A percentile compares a stretch with the other conserved stretches of the same genome.
These are phyloP conservation scores for Papio anubis DNA, from an alignment of 2,113 vertebrate species.

Conservation along the genomic window DNA sequence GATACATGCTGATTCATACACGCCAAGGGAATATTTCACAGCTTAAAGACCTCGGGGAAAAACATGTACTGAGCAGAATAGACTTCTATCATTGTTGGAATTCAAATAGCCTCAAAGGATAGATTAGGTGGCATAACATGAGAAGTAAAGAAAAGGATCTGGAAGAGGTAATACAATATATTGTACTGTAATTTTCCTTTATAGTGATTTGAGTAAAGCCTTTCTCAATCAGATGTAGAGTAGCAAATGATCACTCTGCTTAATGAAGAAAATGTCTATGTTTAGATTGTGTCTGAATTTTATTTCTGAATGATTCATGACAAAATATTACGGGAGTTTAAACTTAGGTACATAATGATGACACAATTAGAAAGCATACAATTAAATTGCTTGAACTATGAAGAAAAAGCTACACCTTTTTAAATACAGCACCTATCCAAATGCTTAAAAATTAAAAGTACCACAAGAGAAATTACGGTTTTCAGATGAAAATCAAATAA, in stretches of 20 bases:
- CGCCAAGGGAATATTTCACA: not conserved
- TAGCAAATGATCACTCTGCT: not conserved
- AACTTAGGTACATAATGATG: not conserved
- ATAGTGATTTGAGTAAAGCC: not conserved
- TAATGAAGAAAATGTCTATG: not conserved
- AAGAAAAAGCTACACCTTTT: not conserved
- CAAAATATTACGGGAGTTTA: constrained; percentile 17
- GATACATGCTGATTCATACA: not conserved
- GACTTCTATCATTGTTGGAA: not conserved
- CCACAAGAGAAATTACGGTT: not conserved
- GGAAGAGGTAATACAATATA: not conserved
- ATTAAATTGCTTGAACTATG: not conserved
- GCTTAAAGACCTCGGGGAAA: not conserved
- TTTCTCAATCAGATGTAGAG: not conserved
- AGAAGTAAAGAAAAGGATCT: not conserved
- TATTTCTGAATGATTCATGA: not conserved
- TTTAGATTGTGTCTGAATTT: constrained; percentile 7
- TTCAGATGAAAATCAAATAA: not conserved
- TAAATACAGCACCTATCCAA: not conserved
- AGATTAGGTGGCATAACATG: not conserved
- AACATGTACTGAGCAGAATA: not conserved
- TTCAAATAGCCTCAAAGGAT: not conserved
- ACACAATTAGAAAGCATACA: not conserved
- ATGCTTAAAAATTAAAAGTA: not conserved
- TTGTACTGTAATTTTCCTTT: not conserved